A percentile compares a stretch with the other conserved stretches of the same genome.
Conservation (phyloP, 2,888 invertebrate species). For the Strigamia transsilvanica region DNA sequence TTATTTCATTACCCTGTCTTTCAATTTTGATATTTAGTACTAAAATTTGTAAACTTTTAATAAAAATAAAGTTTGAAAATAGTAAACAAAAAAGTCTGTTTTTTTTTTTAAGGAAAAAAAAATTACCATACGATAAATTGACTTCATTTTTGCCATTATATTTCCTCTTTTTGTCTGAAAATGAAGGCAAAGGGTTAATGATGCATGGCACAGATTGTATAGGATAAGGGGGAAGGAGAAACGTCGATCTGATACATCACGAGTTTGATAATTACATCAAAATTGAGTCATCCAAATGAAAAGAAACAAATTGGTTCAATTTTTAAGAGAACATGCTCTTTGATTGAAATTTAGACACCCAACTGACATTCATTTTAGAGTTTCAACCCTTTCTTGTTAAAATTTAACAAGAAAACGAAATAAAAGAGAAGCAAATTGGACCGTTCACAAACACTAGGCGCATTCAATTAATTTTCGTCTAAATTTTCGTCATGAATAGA, state of each 20-base stretch:
- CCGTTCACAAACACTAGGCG: too few relatives aligned
- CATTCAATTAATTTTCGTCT: too few relatives aligned
- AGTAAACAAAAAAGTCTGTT: not conserved
- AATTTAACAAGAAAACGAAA: not conserved
- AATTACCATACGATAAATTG: not conserved
- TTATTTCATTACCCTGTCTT: constrained; percentile 23
- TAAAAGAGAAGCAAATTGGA: not conserved
- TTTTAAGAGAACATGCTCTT: constrained; percentile 20
- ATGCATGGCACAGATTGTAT: not conserved
- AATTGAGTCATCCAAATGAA: constrained; percentile 28
- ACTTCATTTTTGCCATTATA: not conserved
- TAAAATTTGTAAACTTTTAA: constrained; percentile 9
- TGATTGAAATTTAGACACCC: constrained; percentile 37
- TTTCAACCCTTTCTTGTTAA: constrained; percentile 18
- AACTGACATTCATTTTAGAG: not conserved
- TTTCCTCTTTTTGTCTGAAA: not conserved
- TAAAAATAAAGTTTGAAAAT: constrained; percentile 5
- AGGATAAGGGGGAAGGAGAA: not conserved
- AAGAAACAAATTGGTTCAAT: constrained; percentile 29
- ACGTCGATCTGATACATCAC: not conserved
- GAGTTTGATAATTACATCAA: constrained; percentile 3
- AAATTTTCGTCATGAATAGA: too few relatives aligned
- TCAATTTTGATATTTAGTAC: not conserved
- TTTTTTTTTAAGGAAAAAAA: not conserved
- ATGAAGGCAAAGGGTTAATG: constrained; percentile 27